These are phyloP conservation scores for Crotalus adamanteus DNA, from an alignment of 2,797 vertebrate species.

Conservation along the genomic window DNA sequence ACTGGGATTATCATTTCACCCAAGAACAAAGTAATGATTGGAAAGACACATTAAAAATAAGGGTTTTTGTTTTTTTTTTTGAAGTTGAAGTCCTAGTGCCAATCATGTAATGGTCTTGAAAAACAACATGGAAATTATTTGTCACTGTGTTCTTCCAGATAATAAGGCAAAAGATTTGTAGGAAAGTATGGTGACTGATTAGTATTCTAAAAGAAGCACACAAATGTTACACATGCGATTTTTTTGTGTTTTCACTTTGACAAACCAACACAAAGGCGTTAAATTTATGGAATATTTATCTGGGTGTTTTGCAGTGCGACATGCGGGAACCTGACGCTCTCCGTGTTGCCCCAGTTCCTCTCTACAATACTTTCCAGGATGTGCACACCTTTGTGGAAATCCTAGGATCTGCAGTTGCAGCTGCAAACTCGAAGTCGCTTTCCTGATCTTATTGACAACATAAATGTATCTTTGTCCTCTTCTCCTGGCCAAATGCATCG, in stretches of 20 bases:
- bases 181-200: background rate
- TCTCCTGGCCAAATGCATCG: conserved; percentile 62
- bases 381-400: conserved; percentile 82
- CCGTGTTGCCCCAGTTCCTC: conserved; percentile 85
- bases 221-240: background rate
- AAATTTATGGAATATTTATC: conserved; percentile 43
- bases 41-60: background rate
- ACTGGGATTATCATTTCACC: background rate
- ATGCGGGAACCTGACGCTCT: conserved; percentile 85
- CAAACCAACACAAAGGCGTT: conserved; percentile 19
- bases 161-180: background rate
- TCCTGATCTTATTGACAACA: conserved; percentile 50
- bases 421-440: conserved; percentile 47
- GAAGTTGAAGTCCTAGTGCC: background rate
- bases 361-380: conserved; percentile 93
- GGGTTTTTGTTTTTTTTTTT: too few species aligned
- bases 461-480: conserved; percentile 62
- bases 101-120: background rate
- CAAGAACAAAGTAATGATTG: background rate
- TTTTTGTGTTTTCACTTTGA: background rate
- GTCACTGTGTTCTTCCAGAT: background rate
- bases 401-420: conserved; percentile 72
- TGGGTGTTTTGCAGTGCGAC: conserved; percentile 80
- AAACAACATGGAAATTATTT: background rate
- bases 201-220: background rate